Evolutionary conservation across 2,888 invertebrate species (phyloP), one percentile per base, ranked within the genome.

Genomic region (Ophioninae sp.): DNA sequence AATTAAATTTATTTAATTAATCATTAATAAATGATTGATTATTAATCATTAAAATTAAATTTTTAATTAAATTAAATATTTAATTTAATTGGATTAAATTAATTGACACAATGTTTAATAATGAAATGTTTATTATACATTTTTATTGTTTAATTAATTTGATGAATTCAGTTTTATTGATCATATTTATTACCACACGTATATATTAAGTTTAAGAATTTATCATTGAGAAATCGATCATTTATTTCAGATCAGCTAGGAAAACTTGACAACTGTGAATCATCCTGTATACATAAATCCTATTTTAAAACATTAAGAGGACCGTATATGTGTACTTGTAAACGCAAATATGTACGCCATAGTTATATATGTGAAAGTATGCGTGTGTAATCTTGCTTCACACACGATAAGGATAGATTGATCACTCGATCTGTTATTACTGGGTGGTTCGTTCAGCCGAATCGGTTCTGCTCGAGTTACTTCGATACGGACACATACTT

Each of bases 381-480:
- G 57, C 39, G 70, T 56, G 74, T 69, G 75, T 67, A 70, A 50
- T 61, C 76, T 67, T 56, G 61, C 72, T 61, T 21, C n/a, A 50
- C 41, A 64, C 74, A 61, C 74, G 69, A 74, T 75, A 83, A 70
- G 65, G 77, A 83, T 85, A 83, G 85, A 81, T 84, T 81, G 81
- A 85, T 84, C 79, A 83, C 67, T 13, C 70, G 75, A 85, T 80
- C 82, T 64, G 64, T 57, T 72, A 57, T 67, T 67, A 69, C 21
- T 80, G 78, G 75, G 76, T 79, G 83, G 82, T 84, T 85, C 83
- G 83, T 80, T 85, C 75, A 75, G 80, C 79, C 80, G 81, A 68
- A 86, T 85, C 85, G 83, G 85, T 86, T 85, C 70, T 81, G 85
- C 85, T 83, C 70, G 83, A 77, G 79, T 84, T 81, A 79, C 64